These are phyloP conservation scores for Geotrupes spiniger DNA, from an alignment of 2,888 invertebrate genomes.

Conservation along the genomic window DNA sequence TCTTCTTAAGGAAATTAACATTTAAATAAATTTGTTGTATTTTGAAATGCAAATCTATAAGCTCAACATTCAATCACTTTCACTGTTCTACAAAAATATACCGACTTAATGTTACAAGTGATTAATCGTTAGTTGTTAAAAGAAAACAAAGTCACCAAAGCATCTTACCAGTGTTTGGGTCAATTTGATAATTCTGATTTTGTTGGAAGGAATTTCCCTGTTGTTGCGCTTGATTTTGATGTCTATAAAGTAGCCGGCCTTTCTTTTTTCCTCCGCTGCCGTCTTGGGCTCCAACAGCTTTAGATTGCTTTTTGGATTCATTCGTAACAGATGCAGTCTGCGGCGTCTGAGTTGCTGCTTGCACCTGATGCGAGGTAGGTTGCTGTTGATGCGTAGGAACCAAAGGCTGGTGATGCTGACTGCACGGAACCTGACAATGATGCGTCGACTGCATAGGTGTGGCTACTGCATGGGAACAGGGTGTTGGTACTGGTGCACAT, in stretches of 20 bases:
- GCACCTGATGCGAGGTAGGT: constrained; percentile 52
- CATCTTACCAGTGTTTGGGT: constrained; percentile 51
- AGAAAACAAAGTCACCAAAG: constrained; percentile 8
- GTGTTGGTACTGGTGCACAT: constrained; percentile 33
- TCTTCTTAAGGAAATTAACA: too few species aligned
- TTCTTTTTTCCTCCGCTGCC: constrained; percentile 48
- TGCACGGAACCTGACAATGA: constrained; percentile 41
- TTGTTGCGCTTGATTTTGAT: constrained; percentile 50
- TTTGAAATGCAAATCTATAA: too few species aligned
- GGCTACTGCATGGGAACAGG: constrained; percentile 35
- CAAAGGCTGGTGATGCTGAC: constrained; percentile 39
- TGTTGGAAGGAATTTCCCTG: constrained; percentile 49
- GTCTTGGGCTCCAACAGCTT: constrained; percentile 32
- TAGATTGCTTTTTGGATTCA: constrained; percentile 38
- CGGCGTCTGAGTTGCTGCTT: constrained; percentile 64
- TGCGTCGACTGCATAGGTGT: constrained; percentile 32
- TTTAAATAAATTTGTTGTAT: too few species aligned
- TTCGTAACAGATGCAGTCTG: constrained; percentile 45
- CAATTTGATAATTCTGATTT: constrained; percentile 52
- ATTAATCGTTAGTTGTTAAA: constrained; percentile 6
- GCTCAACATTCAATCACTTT: too few species aligned
- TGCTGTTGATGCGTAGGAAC: constrained; percentile 34
- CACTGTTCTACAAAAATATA: too few species aligned
- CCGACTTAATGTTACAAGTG: too few species aligned
- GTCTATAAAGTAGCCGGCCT: constrained; percentile 44